Conservation (phyloP, 2,113 vertebrate species). For the Neogale vison region DNA sequence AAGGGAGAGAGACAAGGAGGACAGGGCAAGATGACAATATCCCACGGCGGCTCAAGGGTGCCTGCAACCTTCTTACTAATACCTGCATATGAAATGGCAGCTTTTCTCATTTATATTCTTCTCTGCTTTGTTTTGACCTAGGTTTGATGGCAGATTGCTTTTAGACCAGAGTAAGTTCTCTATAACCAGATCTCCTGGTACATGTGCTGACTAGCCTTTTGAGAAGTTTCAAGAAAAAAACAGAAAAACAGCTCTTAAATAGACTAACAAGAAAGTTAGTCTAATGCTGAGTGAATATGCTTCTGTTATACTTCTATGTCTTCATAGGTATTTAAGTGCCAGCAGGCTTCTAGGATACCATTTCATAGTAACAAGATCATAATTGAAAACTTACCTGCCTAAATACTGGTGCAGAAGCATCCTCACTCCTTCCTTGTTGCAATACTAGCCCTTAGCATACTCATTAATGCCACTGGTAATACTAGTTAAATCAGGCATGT, state of each 20-base stretch:
- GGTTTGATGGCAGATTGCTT: conserved; percentile 35
- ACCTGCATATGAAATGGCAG: conserved; percentile 48
- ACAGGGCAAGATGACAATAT: conserved; percentile 48
- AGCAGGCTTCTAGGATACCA: not conserved
- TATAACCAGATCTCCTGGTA: not conserved
- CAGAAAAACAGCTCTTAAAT: not conserved
- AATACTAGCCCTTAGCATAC: not conserved
- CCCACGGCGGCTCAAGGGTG: conserved; percentile 31
- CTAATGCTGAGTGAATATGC: not conserved
- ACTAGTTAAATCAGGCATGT: not conserved
- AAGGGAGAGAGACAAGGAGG: not conserved
- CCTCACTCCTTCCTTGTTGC: not conserved
- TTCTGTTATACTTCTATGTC: conserved; percentile 27
- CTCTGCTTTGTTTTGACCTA: not conserved
- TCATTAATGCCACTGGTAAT: not conserved
- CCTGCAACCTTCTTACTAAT: conserved; percentile 62
- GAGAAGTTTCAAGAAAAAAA: conserved; percentile 35
- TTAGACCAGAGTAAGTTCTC: conserved; percentile 44
- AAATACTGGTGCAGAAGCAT: conserved; percentile 7
- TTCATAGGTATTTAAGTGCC: not conserved
- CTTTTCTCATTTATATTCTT: conserved; percentile 61
- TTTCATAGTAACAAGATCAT: conserved; percentile 36
- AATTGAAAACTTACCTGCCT: conserved; percentile 4
- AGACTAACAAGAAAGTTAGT: not conserved
- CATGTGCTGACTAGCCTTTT: not conserved